phyloP scores from a whole-genome alignment of 92 coral and sea anemone genomes.

The Parazoanthus atlanticus region DNA sequence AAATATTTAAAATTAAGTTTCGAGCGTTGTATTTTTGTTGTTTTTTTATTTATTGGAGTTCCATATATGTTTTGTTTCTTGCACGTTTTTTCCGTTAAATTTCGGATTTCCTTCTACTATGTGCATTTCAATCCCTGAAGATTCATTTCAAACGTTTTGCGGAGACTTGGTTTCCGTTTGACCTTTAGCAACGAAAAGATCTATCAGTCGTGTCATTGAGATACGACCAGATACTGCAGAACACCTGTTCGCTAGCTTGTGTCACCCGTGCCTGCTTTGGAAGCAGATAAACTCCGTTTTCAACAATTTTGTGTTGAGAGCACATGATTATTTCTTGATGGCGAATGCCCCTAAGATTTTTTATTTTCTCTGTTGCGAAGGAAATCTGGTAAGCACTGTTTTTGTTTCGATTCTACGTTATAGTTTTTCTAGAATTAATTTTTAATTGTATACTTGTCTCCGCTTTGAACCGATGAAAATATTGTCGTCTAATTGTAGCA shows the following conservation, averaged over 20 bases:
- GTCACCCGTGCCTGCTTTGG: background rate
- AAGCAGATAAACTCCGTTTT: background rate
- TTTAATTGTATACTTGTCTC: constrained; percentile 25
- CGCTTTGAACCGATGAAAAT: constrained; percentile 20
- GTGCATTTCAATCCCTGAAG: background rate
- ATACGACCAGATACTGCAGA: background rate
- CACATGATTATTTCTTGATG: constrained; percentile 27
- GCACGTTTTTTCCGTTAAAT: background rate
- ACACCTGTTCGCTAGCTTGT: constrained; percentile 18
- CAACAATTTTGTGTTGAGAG: background rate
- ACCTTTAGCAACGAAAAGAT: background rate
- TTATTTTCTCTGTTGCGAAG: constrained; percentile 75
- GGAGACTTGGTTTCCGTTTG: background rate
- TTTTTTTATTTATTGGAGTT: too few species aligned
- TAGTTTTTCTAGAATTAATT: background rate
- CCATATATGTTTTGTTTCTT: background rate
- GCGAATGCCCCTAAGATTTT: constrained; percentile 63
- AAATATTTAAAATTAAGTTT: background rate
- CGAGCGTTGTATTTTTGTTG: background rate
- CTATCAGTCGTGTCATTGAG: background rate
- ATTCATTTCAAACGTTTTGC: background rate
- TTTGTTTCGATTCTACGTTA: background rate
- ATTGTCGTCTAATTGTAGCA: constrained; percentile 15
- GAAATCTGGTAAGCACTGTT: constrained; percentile 58
- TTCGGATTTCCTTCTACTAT: background rate